Evolutionary conservation across 2,797 vertebrate species (phyloP), one percentile per base, ranked within the genome.

Genomic region (Gila robusta): DNA sequence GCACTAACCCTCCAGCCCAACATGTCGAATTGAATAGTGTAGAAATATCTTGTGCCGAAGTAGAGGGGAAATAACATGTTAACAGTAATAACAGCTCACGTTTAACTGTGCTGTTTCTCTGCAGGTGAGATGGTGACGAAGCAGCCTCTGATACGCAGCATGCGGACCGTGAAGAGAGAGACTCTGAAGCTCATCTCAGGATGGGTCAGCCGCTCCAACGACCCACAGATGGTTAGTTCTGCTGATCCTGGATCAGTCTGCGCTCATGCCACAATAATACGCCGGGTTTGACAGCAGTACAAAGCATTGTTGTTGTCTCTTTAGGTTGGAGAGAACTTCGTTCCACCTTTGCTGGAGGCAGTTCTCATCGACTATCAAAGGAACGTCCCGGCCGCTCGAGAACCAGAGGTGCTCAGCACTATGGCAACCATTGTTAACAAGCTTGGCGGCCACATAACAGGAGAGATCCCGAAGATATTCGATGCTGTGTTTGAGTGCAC

Each of bases 361-460:
- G 97, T 97, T 92, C 96, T 98, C 77, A 98, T 98, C 91, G 97
- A 98, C 92, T 98, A 98, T 87, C 97, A 98, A 93, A 94, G 97
- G 90, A 98, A 97, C 7, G 97, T 98, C 2, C 96, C 97, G 12
- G 97, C 97, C 6, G 97, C 97, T 77, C 95, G 97, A 91, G 97
- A 98, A 88, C 97, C 97, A 0, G 97, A 98, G 95, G 97, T 98
- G 79, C 97, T 98, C 86, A 98, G 97, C 93, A 97, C 97, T 52
- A 98, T 98, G 97, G 97, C 97, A 28, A 97, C 96, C 90, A 98
- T 98, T 69, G 97, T 98, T 91, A 98, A 97, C 92, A 98, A 97
- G 89, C 92, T 98, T 87, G 96, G 96, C 6, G 96, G 93, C 77
- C 97, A 98, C 91, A 98, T 98, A 91, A 98, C 97, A 87, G 94